Conservation (phyloP, 2,113 vertebrate genomes). For the Nothobranchius furzeri region DNA sequence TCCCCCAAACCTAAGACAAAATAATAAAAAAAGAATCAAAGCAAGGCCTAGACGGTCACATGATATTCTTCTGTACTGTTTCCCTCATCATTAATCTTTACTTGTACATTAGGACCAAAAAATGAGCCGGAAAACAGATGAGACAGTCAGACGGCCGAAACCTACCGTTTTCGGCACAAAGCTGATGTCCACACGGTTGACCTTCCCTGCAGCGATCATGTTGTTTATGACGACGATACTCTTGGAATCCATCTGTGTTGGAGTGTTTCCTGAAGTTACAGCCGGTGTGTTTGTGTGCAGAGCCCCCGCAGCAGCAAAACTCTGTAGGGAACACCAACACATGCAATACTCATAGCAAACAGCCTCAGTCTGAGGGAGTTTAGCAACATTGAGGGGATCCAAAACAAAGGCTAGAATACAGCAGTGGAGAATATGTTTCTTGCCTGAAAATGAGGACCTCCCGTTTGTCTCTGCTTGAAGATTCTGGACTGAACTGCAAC, state of each 20-base stretch:
- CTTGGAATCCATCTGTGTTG: slow-evolving; percentile 58
- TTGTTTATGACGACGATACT: slow-evolving; percentile 79
- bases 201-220: slow-evolving; percentile 75
- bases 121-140: too few species aligned
- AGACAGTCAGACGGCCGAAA: background rate
- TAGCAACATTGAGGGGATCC: too few species aligned
- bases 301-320: background rate
- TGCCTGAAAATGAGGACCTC: background rate
- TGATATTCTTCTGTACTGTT: too few species aligned
- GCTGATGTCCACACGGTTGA: slow-evolving; percentile 80
- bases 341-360: too few species aligned
- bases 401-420: background rate
- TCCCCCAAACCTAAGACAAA: slow-evolving; percentile 80
- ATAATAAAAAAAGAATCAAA: background rate
- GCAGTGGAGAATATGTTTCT: background rate
- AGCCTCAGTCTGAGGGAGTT: too few species aligned
- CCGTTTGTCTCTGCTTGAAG: slow-evolving; percentile 1
- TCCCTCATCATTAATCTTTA: too few species aligned
- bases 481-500: background rate
- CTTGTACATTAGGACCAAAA: background rate
- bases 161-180: slow-evolving; percentile 86
- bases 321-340: slow-evolving; percentile 37
- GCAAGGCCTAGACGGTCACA: too few species aligned
- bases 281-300: background rate
- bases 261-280: slow-evolving; percentile 35